Evolutionary conservation across 2,113 vertebrate species (phyloP).

Genomic region (Lipophrys pholis): DNA sequence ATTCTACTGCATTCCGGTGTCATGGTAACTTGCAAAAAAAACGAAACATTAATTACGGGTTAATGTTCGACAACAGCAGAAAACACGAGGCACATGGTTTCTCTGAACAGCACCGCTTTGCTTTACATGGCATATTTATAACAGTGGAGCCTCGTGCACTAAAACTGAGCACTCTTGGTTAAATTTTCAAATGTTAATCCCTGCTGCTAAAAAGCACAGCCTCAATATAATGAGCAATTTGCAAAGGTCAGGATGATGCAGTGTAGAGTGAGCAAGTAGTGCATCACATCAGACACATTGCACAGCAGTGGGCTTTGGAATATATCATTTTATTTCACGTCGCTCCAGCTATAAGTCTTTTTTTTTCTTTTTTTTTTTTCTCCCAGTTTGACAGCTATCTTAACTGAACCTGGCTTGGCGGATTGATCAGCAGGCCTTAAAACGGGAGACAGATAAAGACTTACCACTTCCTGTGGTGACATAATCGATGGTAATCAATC

Average conservation of each 20-base stretch:
- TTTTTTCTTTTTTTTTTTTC: neutral
- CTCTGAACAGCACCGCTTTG: too few relatives aligned
- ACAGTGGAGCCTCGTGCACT: neutral
- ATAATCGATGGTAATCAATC: slow-evolving; percentile 68
- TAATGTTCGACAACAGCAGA: too few relatives aligned
- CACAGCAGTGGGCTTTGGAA: too few relatives aligned
- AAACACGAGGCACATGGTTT: too few relatives aligned
- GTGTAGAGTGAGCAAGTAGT: slow-evolving; percentile 21
- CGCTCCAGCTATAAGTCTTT: slow-evolving; percentile 12
- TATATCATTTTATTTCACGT: slow-evolving; percentile 20
- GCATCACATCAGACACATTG: slow-evolving; percentile 12
- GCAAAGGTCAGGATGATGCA: slow-evolving; percentile 48
- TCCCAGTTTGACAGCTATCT: slow-evolving; percentile 41
- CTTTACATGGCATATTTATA: too few relatives aligned
- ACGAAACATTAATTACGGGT: too few relatives aligned
- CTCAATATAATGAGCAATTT: slow-evolving; percentile 50
- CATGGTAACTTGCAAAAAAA: too few relatives aligned
- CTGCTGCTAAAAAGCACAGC: slow-evolving; percentile 35
- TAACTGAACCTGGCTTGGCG: slow-evolving; percentile 41
- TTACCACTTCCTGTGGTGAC: slow-evolving; percentile 59
- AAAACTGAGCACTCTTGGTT: neutral
- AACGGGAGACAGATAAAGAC: slow-evolving; percentile 52
- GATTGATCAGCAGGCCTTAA: slow-evolving; percentile 61
- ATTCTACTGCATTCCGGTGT: too few relatives aligned
- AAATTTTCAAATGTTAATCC: slow-evolving; percentile 47